Evolutionary conservation across 2,113 vertebrate species (phyloP).

Genomic region (Arizona elegans): DNA sequence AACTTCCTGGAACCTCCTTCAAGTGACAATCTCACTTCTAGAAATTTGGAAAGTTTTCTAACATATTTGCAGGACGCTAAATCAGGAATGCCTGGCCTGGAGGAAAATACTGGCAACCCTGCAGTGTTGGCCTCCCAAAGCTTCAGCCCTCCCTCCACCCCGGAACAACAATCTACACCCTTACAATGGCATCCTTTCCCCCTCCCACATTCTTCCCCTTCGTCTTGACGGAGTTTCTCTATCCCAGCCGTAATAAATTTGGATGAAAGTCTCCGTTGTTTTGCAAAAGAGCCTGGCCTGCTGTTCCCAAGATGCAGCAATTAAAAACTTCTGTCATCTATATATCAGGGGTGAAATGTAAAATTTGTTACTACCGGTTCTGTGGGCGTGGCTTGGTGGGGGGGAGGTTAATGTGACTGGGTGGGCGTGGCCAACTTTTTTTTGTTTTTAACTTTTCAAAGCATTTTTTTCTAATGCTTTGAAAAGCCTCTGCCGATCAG

Average conservation of each 20-base stretch:
- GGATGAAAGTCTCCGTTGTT: not conserved
- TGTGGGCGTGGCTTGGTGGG: no score
- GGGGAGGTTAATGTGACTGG: no score
- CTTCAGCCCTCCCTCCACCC: no score
- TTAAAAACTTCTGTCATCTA: not conserved
- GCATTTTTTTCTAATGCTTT: no score
- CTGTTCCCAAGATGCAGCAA: not conserved
- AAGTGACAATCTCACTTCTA: not conserved
- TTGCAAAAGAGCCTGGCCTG: not conserved
- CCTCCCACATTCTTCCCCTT: not conserved
- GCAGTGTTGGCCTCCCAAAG: not conserved
- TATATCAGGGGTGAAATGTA: no score
- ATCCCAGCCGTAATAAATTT: not conserved
- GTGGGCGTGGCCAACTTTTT: no score
- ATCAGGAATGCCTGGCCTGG: not conserved
- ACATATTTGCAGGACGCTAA: not conserved
- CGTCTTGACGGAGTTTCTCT: not conserved
- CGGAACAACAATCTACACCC: no score
- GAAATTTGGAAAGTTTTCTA: not conserved
- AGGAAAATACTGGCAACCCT: not conserved
- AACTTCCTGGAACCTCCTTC: no score
- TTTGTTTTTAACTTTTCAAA: no score
- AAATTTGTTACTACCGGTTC: no score
- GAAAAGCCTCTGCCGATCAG: no score
- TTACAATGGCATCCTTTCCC: not conserved